Conservation (phyloP, 2,113 vertebrate species). For the Capreolus pygargus region DNA sequence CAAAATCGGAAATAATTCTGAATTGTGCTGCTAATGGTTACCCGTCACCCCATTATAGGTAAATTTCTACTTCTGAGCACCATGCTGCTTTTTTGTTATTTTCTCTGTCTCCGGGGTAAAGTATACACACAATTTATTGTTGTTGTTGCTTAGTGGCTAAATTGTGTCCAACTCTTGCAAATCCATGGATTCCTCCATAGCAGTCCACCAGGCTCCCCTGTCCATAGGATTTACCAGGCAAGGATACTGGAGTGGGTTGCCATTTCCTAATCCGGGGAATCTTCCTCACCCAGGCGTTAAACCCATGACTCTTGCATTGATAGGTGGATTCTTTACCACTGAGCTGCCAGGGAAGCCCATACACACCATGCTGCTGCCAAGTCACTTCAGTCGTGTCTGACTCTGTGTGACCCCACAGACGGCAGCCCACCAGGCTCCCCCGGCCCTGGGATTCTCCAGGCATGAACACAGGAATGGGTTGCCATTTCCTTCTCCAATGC, state of each 20-base stretch:
- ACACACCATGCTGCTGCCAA: not conserved
- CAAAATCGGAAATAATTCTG: constrained; percentile 86
- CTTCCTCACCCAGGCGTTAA: not conserved
- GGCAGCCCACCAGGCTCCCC: too few relatives aligned
- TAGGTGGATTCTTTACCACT: not conserved
- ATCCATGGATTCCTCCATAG: not conserved
- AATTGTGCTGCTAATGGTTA: constrained; percentile 89
- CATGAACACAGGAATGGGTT: too few relatives aligned
- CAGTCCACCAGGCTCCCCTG: not conserved
- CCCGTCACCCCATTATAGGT: constrained; percentile 88
- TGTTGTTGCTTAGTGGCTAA: not conserved
- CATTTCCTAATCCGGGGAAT: not conserved
- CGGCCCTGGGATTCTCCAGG: too few relatives aligned
- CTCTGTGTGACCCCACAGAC: too few relatives aligned
- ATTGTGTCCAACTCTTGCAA: not conserved
- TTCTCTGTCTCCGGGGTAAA: not conserved
- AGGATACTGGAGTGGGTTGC: not conserved
- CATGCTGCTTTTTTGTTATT: fast-evolving
- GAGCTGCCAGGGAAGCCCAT: not conserved
- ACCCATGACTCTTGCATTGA: not conserved
- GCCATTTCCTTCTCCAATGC: too few relatives aligned
- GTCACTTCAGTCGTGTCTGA: too few relatives aligned
- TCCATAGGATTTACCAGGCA: not conserved
- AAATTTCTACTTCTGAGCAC: not conserved
- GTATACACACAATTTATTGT: fast-evolving